Percentiles rank a stretch among this genome's conserved stretches.
phyloP scores from a whole-genome alignment of 2,113 vertebrate genomes.

The Ageneiosus marmoratus region DNA sequence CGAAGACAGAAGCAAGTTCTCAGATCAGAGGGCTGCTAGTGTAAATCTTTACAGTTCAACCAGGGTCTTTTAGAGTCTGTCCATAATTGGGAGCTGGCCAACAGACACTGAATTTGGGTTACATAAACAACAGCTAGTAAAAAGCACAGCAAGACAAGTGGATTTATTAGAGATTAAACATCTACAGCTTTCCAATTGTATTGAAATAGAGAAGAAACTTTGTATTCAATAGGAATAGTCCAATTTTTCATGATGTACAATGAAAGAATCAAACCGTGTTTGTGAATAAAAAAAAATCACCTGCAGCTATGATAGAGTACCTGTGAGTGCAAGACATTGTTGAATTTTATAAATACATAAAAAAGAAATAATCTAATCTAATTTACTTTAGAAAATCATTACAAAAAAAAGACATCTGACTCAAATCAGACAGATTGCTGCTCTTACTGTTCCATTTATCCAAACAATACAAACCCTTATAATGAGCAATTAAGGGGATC shows the following conservation, averaged over 20 bases:
- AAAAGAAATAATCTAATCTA: background rate
- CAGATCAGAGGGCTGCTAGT: constrained; percentile 72
- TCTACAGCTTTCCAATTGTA: background rate
- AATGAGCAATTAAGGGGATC: constrained; percentile 25
- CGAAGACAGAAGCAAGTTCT: constrained; percentile 73
- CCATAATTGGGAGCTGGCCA: constrained; percentile 75
- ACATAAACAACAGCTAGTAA: constrained; percentile 56
- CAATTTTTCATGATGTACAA: background rate
- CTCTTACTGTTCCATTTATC: constrained; percentile 6
- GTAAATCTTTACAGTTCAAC: constrained; percentile 81
- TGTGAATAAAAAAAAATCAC: constrained; percentile 20
- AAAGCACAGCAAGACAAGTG: background rate
- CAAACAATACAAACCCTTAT: background rate
- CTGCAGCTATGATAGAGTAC: background rate
- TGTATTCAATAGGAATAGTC: background rate
- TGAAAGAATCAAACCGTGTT: background rate
- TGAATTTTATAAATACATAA: background rate
- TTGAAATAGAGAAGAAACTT: background rate
- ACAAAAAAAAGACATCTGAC: background rate
- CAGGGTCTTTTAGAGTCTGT: constrained; percentile 73
- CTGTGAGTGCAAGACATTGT: background rate
- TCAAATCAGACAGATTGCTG: constrained; percentile 10
- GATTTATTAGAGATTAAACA: constrained; percentile 1
- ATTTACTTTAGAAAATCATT: constrained; percentile 4
- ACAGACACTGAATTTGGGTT: constrained; percentile 61